Conservation (phyloP, 2,113 vertebrate species). For the Irena cyanogastra region DNA sequence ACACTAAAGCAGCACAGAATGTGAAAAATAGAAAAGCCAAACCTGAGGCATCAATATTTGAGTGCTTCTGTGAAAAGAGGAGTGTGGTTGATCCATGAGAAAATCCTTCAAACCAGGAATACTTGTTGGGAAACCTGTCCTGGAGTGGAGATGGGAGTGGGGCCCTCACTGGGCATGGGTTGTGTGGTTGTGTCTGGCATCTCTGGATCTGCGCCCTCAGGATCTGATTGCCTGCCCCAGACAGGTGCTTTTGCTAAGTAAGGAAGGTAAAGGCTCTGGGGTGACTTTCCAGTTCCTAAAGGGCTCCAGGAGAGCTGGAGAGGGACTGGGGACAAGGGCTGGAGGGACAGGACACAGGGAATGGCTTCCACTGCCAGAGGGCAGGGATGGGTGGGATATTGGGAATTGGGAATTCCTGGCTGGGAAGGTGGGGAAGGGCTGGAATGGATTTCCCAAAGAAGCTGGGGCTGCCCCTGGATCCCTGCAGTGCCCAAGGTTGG, state of each 20-base stretch:
- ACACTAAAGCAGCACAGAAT: too few relatives aligned
- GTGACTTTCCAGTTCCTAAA: neutral
- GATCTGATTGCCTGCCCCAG: neutral
- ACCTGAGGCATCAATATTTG: too few relatives aligned
- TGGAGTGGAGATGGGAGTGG: neutral
- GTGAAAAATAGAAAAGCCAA: too few relatives aligned
- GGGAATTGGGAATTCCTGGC: neutral
- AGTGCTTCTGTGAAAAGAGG: neutral
- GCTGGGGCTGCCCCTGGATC: neutral
- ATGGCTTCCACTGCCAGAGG: neutral
- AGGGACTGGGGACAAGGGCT: rapidly evolving
- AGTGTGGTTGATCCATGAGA: neutral
- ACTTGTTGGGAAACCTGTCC: neutral
- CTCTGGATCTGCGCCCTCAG: neutral
- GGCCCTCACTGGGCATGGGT: rapidly evolving
- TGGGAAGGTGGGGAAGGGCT: neutral
- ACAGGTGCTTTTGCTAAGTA: too few relatives aligned
- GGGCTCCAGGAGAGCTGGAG: neutral
- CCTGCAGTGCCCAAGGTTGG: rapidly evolving
- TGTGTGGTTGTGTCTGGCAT: neutral
- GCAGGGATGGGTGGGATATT: neutral
- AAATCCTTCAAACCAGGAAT: neutral
- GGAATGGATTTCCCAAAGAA: neutral
- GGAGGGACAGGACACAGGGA: neutral
- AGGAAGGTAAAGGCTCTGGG: neutral